These are phyloP conservation scores for Heteromormyrus szaboi DNA, from an alignment of 2,797 vertebrate species.

Conservation along the genomic window DNA sequence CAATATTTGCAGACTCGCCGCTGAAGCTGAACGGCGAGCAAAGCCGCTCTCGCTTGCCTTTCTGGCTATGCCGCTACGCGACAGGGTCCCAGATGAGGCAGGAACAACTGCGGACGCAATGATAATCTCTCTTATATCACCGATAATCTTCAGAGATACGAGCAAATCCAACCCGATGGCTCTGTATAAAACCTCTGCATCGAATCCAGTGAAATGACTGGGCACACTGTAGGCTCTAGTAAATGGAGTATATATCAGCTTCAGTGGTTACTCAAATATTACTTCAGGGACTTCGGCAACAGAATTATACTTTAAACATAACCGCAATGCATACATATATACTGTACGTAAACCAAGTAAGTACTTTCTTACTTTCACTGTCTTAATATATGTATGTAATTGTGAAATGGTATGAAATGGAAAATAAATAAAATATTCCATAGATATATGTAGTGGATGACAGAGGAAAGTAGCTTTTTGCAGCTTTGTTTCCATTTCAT, in stretches of 20 bases:
- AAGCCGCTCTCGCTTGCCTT: neutral
- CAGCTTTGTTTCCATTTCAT: neutral
- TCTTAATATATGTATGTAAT: neutral
- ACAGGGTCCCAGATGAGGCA: neutral
- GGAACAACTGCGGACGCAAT: neutral
- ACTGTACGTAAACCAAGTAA: neutral
- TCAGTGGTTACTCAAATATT: slow-evolving; percentile 22
- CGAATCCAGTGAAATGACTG: slow-evolving; percentile 18
- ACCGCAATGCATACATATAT: neutral
- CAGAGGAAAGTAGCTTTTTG: too few species aligned
- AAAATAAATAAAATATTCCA: neutral
- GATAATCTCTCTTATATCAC: slow-evolving; percentile 16
- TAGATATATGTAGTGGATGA: neutral
- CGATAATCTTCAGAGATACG: slow-evolving; percentile 22
- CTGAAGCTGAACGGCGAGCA: neutral
- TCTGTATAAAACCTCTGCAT: slow-evolving; percentile 17
- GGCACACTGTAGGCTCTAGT: slow-evolving; percentile 12
- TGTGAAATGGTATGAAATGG: neutral
- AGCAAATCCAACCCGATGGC: slow-evolving; percentile 10
- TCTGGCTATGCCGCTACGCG: neutral
- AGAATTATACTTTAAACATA: neutral
- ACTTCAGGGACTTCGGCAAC: neutral
- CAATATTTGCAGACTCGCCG: slow-evolving; percentile 9
- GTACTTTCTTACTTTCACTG: neutral
- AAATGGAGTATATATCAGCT: slow-evolving; percentile 20